phyloP scores from a whole-genome alignment of 1,140 invertebrate genomes.

The Drosophila ironensis region DNA sequence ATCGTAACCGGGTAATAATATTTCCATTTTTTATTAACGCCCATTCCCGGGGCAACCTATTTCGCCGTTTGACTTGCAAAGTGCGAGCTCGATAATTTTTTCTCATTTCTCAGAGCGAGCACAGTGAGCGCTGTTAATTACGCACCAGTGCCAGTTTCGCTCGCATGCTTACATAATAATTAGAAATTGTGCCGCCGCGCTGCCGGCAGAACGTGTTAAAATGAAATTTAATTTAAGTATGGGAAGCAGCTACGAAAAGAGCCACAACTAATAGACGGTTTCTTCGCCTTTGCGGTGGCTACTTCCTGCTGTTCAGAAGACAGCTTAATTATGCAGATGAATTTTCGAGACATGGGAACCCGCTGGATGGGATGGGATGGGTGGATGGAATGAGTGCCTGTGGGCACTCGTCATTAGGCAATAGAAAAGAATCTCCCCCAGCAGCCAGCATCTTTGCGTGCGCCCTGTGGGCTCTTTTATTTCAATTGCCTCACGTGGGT shows the following conservation, averaged over 20 bases:
- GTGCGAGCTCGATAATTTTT: conserved; percentile 23
- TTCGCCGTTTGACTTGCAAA: conserved; percentile 5
- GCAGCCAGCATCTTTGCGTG: conserved; percentile 42
- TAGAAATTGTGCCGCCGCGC: conserved; percentile 40
- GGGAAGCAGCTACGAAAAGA: conserved; percentile 46
- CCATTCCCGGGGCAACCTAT: conserved; percentile 20
- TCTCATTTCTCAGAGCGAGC: conserved; percentile 4
- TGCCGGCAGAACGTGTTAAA: conserved; percentile 71
- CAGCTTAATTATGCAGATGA: conserved; percentile 65
- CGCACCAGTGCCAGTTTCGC: conserved; percentile 55
- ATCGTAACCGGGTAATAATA: conserved; percentile 34
- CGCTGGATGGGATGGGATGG: neutral
- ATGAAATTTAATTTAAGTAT: conserved; percentile 76
- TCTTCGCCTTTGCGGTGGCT: conserved; percentile 49
- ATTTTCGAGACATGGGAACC: conserved; percentile 47
- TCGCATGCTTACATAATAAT: conserved; percentile 80
- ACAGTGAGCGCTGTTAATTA: conserved; percentile 62
- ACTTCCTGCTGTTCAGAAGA: conserved; percentile 57
- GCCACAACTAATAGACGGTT: conserved; percentile 57
- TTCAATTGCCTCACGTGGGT: conserved; percentile 35
- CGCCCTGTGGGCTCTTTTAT: conserved; percentile 27
- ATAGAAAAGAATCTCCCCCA: conserved; percentile 20
- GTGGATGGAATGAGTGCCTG: no score
- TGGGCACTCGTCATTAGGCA: conserved; percentile 23
- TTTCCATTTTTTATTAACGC: conserved; percentile 69